phyloP scores from a whole-genome alignment of 2,113 vertebrate genomes.

The Atlantisia rogersi region DNA sequence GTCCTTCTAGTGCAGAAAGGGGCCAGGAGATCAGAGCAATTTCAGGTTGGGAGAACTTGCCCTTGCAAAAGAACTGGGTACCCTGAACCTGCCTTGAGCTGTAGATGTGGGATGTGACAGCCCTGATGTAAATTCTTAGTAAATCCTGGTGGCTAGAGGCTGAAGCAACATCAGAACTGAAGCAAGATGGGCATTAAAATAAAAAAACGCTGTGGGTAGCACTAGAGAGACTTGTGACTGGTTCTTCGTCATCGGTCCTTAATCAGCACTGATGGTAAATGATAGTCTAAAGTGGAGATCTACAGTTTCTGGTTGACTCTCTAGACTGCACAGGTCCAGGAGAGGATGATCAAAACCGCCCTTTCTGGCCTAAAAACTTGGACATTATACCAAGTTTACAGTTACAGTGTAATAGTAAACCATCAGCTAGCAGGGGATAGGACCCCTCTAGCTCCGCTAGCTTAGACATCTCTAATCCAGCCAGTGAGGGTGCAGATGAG shows the following conservation, averaged over 20 bases:
- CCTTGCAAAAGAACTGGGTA: neutral
- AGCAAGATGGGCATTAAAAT: neutral
- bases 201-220: neutral
- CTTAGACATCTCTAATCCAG: neutral
- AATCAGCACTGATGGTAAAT: neutral
- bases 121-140: neutral
- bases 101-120: neutral
- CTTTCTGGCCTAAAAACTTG: neutral
- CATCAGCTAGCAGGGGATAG: neutral
- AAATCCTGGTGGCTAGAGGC: neutral
- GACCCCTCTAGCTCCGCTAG: neutral
- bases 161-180: neutral
- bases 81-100: neutral
- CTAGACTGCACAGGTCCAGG: neutral
- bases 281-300: neutral
- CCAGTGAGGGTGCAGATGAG: neutral
- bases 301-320: neutral
- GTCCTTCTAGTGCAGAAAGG: neutral
- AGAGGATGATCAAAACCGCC: neutral
- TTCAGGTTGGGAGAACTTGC: neutral
- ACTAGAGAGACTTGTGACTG: fast-evolving
- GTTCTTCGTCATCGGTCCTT: neutral
- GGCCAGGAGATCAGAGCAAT: fast-evolving
- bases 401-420: neutral
- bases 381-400: neutral